Conservation (phyloP, 2,113 vertebrate genomes). For the Sturnira hondurensis region DNA sequence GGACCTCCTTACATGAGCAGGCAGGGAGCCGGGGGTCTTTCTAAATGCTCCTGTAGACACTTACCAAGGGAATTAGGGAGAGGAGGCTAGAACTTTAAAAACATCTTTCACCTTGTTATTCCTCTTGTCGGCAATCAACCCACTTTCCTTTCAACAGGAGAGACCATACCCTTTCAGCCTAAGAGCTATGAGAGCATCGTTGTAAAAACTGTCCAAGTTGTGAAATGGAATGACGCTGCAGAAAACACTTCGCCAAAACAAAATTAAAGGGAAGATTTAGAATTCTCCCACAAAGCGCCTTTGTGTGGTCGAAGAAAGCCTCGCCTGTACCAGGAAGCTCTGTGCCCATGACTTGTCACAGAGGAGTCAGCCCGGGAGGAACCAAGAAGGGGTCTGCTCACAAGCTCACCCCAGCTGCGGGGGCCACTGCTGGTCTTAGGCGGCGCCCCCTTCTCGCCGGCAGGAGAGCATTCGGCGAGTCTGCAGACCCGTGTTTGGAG, state of each 20-base stretch:
- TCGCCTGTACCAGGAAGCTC: slow-evolving; percentile 26
- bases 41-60: not conserved
- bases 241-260: slow-evolving; percentile 32
- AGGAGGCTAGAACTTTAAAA: not conserved
- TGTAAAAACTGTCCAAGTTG: not conserved
- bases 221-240: not conserved
- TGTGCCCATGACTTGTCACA: slow-evolving; percentile 10
- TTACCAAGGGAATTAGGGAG: not conserved
- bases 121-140: not conserved
- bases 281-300: slow-evolving; percentile 23
- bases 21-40: not conserved
- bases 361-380: slow-evolving; percentile 47
- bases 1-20: not conserved
- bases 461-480: too few species aligned
- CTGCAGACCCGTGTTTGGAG: too few species aligned
- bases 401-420: not conserved
- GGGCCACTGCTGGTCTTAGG: too few species aligned
- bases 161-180: not conserved
- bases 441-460: too few species aligned
- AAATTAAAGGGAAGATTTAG: slow-evolving; percentile 54
- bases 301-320: slow-evolving; percentile 62
- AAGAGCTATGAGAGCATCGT: not conserved
- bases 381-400: slow-evolving; percentile 52
- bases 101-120: not conserved
- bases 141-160: not conserved